Evolutionary conservation across 2,888 invertebrate species (phyloP).

Genomic region (Cataglyphis altisquamis): DNA sequence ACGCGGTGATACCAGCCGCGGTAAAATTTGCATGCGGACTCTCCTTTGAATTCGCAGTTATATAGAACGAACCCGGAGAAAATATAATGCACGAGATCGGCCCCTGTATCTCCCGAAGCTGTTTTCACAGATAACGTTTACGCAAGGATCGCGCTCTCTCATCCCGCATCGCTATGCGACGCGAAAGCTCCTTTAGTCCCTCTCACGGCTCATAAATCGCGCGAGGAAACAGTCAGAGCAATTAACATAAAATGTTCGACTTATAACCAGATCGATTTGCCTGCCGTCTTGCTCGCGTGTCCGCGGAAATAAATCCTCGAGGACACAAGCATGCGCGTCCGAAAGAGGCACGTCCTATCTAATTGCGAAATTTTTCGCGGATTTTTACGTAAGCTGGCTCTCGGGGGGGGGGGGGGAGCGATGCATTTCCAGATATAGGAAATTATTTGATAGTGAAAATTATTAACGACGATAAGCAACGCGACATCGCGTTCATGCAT

Average conservation of each 20-base stretch:
- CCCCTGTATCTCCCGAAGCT: neutral
- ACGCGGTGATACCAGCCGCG: neutral
- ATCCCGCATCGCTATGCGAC: conserved; percentile 43
- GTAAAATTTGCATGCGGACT: neutral
- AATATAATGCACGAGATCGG: neutral
- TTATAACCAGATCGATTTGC: conserved; percentile 57
- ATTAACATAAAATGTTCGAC: conserved; percentile 50
- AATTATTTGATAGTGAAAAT: neutral
- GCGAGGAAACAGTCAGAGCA: conserved; percentile 18
- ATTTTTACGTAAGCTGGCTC: conserved; percentile 4
- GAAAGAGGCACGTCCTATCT: conserved; percentile 31
- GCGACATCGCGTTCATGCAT: conserved; percentile 20
- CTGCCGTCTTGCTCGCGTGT: conserved; percentile 61
- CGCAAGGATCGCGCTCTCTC: neutral
- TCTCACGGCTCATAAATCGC: conserved; percentile 1
- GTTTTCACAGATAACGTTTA: neutral
- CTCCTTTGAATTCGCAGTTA: neutral
- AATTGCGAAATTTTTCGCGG: conserved; percentile 57
- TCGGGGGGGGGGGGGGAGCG: too few species aligned
- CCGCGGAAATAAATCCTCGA: conserved; percentile 35
- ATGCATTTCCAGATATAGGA: neutral
- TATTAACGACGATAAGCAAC: conserved; percentile 16
- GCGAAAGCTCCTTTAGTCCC: conserved; percentile 28
- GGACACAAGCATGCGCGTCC: neutral
- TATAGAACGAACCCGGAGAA: neutral